Percentiles rank a stretch among this genome's conserved stretches.
Evolutionary conservation across 2,888 invertebrate species (phyloP).

Genomic region (Pseudococcus longispinus): DNA sequence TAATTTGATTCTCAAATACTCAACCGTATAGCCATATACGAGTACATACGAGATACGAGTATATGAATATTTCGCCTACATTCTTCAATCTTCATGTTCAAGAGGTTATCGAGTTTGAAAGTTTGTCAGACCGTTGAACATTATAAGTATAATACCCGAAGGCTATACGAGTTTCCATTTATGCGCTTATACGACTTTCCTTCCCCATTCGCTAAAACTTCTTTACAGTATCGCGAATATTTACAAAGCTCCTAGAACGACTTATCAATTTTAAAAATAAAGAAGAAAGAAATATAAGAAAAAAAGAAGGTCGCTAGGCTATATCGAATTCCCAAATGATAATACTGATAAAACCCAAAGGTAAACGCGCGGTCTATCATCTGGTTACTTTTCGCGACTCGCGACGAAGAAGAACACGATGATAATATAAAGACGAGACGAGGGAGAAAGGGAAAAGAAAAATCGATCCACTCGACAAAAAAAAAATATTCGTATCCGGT

Average conservation of each 20-base stretch:
- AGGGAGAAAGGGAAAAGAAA: neutral
- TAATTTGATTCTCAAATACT: neutral
- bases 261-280: neutral
- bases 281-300: neutral
- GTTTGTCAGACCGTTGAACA: neutral
- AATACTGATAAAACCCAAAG: neutral
- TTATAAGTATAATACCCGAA: neutral
- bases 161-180: neutral
- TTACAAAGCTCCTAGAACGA: neutral
- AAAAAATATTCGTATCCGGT: neutral
- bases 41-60: no score
- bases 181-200: neutral
- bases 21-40: neutral
- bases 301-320: neutral
- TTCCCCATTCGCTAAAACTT: neutral
- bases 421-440: neutral
- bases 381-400: neutral
- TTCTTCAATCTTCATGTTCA: neutral
- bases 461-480: neutral
- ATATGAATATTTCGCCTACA: neutral
- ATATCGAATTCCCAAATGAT: neutral
- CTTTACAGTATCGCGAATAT: neutral
- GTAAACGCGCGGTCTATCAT: slow-evolving; percentile 4
- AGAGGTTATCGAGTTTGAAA: slow-evolving; percentile 10
- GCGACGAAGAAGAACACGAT: neutral